phyloP scores from a whole-genome alignment of 1,140 invertebrate species.

The Meloidogyne chitwoodi region DNA sequence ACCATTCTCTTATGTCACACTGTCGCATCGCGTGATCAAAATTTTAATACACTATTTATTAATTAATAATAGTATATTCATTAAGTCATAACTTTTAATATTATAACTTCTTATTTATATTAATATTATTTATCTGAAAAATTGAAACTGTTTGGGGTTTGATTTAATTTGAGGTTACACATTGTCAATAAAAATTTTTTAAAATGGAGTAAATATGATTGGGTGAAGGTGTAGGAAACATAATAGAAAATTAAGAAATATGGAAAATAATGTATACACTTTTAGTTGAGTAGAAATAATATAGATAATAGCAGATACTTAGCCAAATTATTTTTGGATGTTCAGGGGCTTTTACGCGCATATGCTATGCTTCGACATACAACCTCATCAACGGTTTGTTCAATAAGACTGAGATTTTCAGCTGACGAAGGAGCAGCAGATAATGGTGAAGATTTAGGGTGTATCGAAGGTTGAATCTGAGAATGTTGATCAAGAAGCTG shows the following conservation, averaged over 20 bases:
- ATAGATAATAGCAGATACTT: not conserved
- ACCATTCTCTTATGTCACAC: not conserved
- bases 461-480: not conserved
- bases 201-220: not conserved
- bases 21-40: not conserved
- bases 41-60: not conserved
- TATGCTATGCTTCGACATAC: constrained; percentile 27
- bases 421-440: constrained; percentile 15
- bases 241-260: not conserved
- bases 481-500: constrained; percentile 11
- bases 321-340: not conserved
- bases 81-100: no score
- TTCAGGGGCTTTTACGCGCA: constrained; percentile 1
- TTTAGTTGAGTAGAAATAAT: not conserved
- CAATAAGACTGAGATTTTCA: constrained; percentile 21
- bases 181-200: not conserved
- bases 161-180: not conserved
- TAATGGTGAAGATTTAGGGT: constrained; percentile 12
- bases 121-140: no score
- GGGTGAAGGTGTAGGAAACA: not conserved
- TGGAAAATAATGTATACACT: not conserved
- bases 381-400: constrained; percentile 32
- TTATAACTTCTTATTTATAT: no score
- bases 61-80: no score
- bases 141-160: not conserved